Evolutionary conservation across 2,113 vertebrate genomes (phyloP).

Genomic region (Vireo altiloquus): DNA sequence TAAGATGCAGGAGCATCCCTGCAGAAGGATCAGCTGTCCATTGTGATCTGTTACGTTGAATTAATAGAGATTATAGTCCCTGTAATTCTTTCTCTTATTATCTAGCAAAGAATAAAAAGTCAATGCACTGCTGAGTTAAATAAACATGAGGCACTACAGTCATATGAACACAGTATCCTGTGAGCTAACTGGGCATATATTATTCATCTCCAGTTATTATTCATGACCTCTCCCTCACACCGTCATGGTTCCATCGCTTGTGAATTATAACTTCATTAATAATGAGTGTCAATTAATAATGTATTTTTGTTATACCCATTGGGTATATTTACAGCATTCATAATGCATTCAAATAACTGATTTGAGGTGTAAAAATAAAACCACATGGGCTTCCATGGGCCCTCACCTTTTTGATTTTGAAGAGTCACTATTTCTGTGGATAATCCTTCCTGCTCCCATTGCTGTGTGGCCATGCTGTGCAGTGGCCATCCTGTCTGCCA

Average conservation of each 20-base stretch:
- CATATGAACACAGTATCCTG: constrained; percentile 41
- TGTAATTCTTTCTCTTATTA: background rate
- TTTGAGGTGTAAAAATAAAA: constrained; percentile 45
- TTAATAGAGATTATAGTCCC: background rate
- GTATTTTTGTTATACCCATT: constrained; percentile 47
- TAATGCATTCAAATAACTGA: constrained; percentile 57
- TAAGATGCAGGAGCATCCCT: background rate
- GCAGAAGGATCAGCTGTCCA: background rate
- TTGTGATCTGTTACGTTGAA: background rate
- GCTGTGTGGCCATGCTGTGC: background rate
- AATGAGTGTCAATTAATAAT: constrained; percentile 69
- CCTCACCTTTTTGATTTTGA: constrained; percentile 41
- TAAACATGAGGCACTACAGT: constrained; percentile 56
- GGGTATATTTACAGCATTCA: constrained; percentile 62
- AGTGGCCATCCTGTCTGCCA: constrained; percentile 44
- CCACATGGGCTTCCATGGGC: background rate
- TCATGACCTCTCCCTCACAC: constrained; percentile 40
- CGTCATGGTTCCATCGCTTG: constrained; percentile 29
- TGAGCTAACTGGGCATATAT: constrained; percentile 55
- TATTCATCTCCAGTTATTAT: constrained; percentile 67
- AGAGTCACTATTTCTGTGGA: constrained; percentile 20
- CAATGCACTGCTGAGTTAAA: constrained; percentile 28
- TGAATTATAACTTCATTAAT: constrained; percentile 66
- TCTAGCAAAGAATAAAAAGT: constrained; percentile 35
- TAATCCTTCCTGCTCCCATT: constrained; percentile 20